phyloP scores from a whole-genome alignment of 1,140 invertebrate genomes.

The Potamilus streckersoni region DNA sequence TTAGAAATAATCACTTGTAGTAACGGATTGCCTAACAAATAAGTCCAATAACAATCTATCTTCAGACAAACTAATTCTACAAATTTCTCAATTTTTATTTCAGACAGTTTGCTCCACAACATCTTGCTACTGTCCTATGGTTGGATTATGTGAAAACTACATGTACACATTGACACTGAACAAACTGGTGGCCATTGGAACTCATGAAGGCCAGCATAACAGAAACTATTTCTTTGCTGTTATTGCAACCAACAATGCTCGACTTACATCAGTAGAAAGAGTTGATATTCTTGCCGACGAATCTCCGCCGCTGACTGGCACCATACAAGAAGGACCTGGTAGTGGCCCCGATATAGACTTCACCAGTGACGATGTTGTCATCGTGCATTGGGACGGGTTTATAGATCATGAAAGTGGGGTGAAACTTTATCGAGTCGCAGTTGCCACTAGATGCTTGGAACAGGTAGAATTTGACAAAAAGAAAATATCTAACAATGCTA shows the following conservation, averaged over 20 bases:
- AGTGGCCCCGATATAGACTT: constrained; percentile 39
- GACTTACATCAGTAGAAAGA: constrained; percentile 15
- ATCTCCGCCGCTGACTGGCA: constrained; percentile 39
- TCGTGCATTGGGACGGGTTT: constrained; percentile 42
- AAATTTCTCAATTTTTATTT: background rate
- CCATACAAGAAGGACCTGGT: constrained; percentile 29
- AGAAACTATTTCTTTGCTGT: constrained; percentile 35
- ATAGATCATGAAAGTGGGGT: constrained; percentile 48
- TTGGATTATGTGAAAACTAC: constrained; percentile 28
- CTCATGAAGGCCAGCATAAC: constrained; percentile 40
- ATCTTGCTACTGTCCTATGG: constrained; percentile 34
- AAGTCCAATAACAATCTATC: no score
- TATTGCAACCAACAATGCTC: constrained; percentile 34
- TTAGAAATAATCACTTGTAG: no score
- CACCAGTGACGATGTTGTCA: constrained; percentile 26
- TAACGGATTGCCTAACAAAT: no score
- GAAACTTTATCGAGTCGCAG: constrained; percentile 27
- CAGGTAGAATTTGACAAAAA: constrained; percentile 7
- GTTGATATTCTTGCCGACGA: constrained; percentile 35
- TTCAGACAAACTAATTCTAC: no score
- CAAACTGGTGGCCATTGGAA: constrained; percentile 22
- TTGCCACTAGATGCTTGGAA: constrained; percentile 25
- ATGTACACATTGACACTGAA: constrained; percentile 33
- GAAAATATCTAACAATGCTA: background rate
- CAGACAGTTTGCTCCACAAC: constrained; percentile 16